Conservation (phyloP, 37 sponge, comb jelly and placozoan species). For the Halisarca cf. caerulea region DNA sequence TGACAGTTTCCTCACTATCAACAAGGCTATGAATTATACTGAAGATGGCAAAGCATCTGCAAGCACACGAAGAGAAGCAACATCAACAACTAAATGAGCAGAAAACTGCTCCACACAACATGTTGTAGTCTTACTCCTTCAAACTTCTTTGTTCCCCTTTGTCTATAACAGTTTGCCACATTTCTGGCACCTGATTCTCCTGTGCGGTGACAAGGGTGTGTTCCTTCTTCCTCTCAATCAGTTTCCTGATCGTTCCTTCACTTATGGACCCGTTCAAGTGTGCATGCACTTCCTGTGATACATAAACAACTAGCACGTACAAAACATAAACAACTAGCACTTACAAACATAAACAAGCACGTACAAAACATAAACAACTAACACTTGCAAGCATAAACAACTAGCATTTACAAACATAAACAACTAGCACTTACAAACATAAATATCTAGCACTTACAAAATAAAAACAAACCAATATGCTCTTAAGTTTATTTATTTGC, state of each 20-base stretch:
- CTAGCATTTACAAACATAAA: too few species aligned
- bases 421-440: too few species aligned
- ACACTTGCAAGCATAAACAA: too few species aligned
- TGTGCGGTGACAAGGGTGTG: not conserved
- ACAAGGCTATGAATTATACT: constrained; percentile 70
- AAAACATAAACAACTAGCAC: too few species aligned
- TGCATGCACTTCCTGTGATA: constrained; percentile 76
- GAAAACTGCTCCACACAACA: not conserved
- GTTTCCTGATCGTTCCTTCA: constrained; percentile 57
- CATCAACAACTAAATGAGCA: not conserved
- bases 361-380: too few species aligned
- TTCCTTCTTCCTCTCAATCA: constrained; percentile 40
- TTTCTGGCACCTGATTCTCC: constrained; percentile 22
- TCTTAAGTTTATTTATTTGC: too few species aligned
- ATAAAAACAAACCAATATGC: too few species aligned
- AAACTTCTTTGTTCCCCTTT: constrained; percentile 62
- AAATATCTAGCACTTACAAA: too few species aligned
- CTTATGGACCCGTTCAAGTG: constrained; percentile 91
- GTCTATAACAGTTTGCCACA: constrained; percentile 52
- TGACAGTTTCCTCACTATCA: constrained; percentile 64
- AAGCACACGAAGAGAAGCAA: not conserved
- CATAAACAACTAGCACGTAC: too few species aligned
- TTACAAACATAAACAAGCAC: too few species aligned
- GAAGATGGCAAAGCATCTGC: constrained; percentile 73
- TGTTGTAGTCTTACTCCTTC: constrained; percentile 51